Percentiles rank a stretch among this genome's conserved stretches.
Conservation (phyloP, 1,140 invertebrate genomes). For the Diploscapter pachys region DNA sequence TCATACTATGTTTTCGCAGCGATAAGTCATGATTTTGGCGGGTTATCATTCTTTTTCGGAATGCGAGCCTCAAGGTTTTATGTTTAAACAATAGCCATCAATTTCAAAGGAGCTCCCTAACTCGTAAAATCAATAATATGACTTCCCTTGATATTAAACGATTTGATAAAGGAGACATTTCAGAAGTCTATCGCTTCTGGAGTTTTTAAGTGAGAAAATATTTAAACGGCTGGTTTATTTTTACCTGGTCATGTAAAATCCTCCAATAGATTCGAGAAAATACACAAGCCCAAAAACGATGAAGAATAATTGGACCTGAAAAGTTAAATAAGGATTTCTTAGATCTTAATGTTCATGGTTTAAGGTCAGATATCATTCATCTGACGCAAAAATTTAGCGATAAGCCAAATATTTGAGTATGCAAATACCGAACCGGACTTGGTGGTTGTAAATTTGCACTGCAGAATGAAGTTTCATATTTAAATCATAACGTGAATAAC, state of each 20-base stretch:
- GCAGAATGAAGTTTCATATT: too few species aligned
- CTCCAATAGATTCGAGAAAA: slow-evolving; percentile 56
- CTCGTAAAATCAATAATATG: background rate
- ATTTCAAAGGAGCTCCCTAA: background rate
- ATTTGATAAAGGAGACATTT: background rate
- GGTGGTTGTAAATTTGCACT: too few species aligned
- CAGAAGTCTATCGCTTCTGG: background rate
- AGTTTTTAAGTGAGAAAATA: too few species aligned
- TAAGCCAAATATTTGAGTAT: too few species aligned
- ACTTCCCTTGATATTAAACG: background rate
- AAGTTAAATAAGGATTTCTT: background rate
- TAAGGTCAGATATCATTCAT: too few species aligned
- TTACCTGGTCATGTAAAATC: slow-evolving; percentile 59
- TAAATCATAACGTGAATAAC: too few species aligned
- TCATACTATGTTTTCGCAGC: background rate
- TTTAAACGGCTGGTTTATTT: slow-evolving; percentile 8
- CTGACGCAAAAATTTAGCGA: too few species aligned
- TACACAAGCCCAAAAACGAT: slow-evolving; percentile 54
- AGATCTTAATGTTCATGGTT: too few species aligned
- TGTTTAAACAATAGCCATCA: background rate
- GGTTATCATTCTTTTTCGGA: too few species aligned
- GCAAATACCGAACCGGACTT: too few species aligned
- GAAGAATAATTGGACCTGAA: slow-evolving; percentile 43
- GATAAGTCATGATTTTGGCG: too few species aligned
- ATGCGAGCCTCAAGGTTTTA: background rate